Conservation (phyloP, 2,797 vertebrate genomes). For the Emys orbicularis region DNA sequence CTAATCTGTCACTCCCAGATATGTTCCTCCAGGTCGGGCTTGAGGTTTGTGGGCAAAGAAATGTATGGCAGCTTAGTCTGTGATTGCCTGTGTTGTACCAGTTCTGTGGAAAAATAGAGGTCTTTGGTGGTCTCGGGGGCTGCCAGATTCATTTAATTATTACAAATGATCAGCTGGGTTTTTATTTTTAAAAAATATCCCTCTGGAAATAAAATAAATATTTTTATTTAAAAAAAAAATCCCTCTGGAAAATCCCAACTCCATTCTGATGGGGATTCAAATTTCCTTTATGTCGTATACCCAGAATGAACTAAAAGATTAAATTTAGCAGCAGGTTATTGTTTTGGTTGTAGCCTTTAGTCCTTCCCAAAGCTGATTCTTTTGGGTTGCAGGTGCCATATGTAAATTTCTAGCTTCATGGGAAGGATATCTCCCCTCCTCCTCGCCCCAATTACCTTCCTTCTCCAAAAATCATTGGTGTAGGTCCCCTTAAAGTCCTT, state of each 20-base stretch:
- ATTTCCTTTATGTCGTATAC: background rate
- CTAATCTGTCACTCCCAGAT: background rate
- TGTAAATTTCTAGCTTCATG: background rate
- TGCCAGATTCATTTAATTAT: slow-evolving; percentile 47
- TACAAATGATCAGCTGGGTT: slow-evolving; percentile 26
- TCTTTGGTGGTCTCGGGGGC: background rate
- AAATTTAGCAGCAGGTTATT: background rate
- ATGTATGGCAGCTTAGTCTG: background rate
- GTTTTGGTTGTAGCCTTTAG: background rate
- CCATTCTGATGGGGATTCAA: background rate
- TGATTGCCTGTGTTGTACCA: slow-evolving; percentile 20
- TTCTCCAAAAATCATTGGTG: slow-evolving; percentile 10
- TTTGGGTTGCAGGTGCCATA: background rate
- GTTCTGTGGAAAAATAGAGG: background rate
- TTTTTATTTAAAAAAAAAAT: too few relatives aligned
- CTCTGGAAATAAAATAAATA: too few relatives aligned
- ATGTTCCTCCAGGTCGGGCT: background rate
- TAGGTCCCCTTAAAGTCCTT: slow-evolving; percentile 37
- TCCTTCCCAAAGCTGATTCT: background rate
- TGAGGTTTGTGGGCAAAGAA: slow-evolving; percentile 28
- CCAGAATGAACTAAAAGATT: background rate
- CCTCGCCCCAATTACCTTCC: background rate
- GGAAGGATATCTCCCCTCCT: background rate
- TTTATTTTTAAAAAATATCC: background rate
- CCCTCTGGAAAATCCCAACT: background rate